A percentile compares a stretch with the other conserved stretches of the same genome.
These are phyloP conservation scores for Lepilemur ruficaudatus DNA, from an alignment of 2,797 vertebrate species.

Conservation along the genomic window DNA sequence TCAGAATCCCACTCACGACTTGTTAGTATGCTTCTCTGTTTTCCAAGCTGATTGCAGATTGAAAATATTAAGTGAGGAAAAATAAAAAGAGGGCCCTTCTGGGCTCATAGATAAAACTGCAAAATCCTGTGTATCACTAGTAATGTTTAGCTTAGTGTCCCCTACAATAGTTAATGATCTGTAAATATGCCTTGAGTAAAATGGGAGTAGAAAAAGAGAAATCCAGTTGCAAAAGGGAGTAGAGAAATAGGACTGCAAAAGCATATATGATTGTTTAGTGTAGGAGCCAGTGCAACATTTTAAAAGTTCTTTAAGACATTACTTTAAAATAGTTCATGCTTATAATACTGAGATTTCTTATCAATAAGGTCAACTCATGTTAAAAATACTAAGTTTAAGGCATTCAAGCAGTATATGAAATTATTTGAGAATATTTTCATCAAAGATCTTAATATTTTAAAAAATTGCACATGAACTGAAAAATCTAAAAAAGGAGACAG, in stretches of 20 bases:
- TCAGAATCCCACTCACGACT: not conserved
- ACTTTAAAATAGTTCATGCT: not conserved
- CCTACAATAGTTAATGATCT: not conserved
- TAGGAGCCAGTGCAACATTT: not conserved
- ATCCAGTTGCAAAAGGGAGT: not conserved
- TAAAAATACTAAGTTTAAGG: not conserved
- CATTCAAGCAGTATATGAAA: not conserved
- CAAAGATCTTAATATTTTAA: not conserved
- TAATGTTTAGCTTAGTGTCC: not conserved
- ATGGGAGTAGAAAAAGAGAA: conserved; percentile 23
- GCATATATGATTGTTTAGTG: not conserved
- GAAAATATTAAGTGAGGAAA: not conserved
- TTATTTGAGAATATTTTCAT: not conserved
- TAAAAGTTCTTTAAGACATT: not conserved
- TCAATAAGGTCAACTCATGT: not conserved
- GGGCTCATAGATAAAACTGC: not conserved
- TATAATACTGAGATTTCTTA: not conserved
- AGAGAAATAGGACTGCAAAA: not conserved
- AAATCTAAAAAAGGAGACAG: not conserved
- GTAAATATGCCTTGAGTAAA: not conserved
- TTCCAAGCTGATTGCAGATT: conserved; percentile 4
- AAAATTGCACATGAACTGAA: not conserved
- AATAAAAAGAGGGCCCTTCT: not conserved
- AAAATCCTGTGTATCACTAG: not conserved
- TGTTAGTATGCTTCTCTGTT: not conserved